Evolutionary conservation across 2,113 vertebrate genomes (phyloP), one percentile per base, ranked within the genome.

Genomic region (Toxotes chatareus): DNA sequence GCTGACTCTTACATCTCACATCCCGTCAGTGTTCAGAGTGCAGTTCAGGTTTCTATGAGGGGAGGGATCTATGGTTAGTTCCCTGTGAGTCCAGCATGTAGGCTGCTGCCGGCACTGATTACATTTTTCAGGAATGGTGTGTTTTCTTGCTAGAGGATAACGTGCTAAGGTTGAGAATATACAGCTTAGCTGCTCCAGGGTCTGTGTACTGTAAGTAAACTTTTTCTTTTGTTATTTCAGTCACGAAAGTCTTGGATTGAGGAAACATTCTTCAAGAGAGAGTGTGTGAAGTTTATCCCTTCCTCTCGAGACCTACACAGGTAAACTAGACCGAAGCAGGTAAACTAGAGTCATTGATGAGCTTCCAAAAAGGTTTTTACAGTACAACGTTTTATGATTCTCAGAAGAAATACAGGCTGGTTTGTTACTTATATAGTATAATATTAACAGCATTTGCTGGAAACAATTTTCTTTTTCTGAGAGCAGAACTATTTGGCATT

Each of bases 241-340:
- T 90, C 93, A 16, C 90, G 96, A 46, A 97, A 93, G 90, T 95
- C 95, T 75, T 99, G 98, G 98, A 98, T 98, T 0, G 97, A 98
- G 94, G 96, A 92, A n/a, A 95, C 93, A 56, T 97, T 99, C 90
- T 93, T 77, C 90, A 99, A 96, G 93, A 96, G 98, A 93, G 98
- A 99, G 85, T 99, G 98, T 93, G 93, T 93, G 70, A 96, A 95
- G 89, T 95, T 98, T 74, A 95, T 99, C 83, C 95, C 96, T 42
- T 95, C 89, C 72, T 96, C 97, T 42, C 96, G 95, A 89, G 96
- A 97, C 85, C 90, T 94, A 1, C 93, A 94, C 88, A 92, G 93
- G 93, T 94, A 90, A 85, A 70, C 32, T 62, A 89, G 96, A 97
- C 85, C 90, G 94, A 1, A 92, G 93, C 88, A 92, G 93, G 93